Evolutionary conservation across 2,888 invertebrate species (phyloP).

Genomic region (Lapara coniferarum): DNA sequence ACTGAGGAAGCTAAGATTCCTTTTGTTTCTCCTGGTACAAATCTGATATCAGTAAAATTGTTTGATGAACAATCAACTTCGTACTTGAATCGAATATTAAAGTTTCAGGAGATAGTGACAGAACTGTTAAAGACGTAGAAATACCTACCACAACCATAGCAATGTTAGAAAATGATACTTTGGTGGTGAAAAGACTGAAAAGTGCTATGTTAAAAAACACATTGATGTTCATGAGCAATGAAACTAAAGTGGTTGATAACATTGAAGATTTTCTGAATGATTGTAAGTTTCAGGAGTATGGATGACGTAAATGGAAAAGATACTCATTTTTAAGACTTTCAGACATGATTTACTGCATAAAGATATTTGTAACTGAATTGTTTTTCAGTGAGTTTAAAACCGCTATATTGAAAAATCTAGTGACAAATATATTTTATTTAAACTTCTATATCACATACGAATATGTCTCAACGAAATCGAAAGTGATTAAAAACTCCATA

Average conservation of each 20-base stretch:
- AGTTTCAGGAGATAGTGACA: constrained; percentile 6
- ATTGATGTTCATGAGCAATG: constrained; percentile 33
- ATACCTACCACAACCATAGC: neutral
- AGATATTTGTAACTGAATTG: too few species aligned
- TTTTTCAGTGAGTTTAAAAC: too few species aligned
- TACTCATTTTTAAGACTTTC: neutral
- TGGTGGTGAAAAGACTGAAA: constrained; percentile 4
- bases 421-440: too few species aligned
- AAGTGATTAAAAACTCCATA: too few species aligned
- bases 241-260: constrained; percentile 33
- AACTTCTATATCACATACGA: too few species aligned
- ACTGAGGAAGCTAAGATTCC: constrained; percentile 20
- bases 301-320: neutral
- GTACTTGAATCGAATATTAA: neutral
- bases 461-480: too few species aligned
- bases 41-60: constrained; percentile 34
- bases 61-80: constrained; percentile 25
- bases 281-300: constrained; percentile 59
- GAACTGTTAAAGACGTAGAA: neutral
- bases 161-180: neutral
- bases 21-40: constrained; percentile 7
- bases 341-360: too few species aligned
- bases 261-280: constrained; percentile 63
- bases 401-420: too few species aligned
- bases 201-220: constrained; percentile 29